phyloP scores from a whole-genome alignment of 2,797 vertebrate genomes.

The Zalophus californianus region DNA sequence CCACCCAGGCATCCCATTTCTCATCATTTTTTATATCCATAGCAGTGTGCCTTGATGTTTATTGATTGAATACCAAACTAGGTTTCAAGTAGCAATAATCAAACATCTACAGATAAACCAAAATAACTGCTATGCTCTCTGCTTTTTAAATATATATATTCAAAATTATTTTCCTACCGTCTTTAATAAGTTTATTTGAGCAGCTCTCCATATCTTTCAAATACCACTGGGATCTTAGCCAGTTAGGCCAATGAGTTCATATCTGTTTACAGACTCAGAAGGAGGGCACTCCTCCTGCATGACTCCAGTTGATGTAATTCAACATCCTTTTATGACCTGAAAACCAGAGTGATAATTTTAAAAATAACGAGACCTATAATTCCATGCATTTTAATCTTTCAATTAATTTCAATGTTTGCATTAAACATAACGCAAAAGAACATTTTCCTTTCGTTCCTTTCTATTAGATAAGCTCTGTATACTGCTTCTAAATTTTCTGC shows the following conservation, averaged over 20 bases:
- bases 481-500: constrained; percentile 30
- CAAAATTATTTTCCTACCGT: constrained; percentile 52
- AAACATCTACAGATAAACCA: background rate
- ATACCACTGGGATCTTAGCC: constrained; percentile 50
- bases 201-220: constrained; percentile 79
- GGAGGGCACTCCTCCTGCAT: constrained; percentile 54
- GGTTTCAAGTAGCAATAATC: background rate
- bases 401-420: constrained; percentile 26
- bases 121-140: background rate
- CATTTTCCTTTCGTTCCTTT: constrained; percentile 23
- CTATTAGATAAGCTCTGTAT: constrained; percentile 42
- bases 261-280: constrained; percentile 82
- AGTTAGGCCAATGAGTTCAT: constrained; percentile 77
- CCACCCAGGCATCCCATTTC: background rate
- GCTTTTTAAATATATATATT: constrained; percentile 2
- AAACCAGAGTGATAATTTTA: constrained; percentile 60
- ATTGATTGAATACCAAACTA: background rate
- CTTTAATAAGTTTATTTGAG: constrained; percentile 75
- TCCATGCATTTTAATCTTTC: background rate
- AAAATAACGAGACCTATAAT: background rate
- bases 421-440: constrained; percentile 37
- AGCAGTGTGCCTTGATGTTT: background rate
- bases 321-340: constrained; percentile 73
- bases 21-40: background rate
- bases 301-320: constrained; percentile 77